Conservation (phyloP, 1,140 invertebrate genomes). For the Sesamia nonagrioides region DNA sequence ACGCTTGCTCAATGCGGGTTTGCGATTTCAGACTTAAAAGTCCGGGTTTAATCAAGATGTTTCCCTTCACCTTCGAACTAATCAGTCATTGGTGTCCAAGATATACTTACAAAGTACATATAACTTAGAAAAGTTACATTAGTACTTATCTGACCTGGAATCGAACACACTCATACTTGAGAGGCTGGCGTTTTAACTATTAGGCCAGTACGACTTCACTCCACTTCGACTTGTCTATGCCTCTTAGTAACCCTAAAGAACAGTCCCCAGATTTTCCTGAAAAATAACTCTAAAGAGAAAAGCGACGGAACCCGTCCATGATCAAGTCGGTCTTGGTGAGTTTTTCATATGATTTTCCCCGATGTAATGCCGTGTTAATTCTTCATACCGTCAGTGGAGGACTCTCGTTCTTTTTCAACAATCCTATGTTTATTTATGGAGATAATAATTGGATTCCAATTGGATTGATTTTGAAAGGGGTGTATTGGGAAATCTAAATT, state of each 20-base stretch:
- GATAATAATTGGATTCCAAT: conserved; percentile 14
- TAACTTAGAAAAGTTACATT: too few species aligned
- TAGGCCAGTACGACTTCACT: neutral
- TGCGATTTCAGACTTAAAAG: too few species aligned
- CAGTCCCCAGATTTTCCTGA: neutral
- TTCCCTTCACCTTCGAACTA: too few species aligned
- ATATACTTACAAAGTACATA: too few species aligned
- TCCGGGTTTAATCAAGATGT: too few species aligned
- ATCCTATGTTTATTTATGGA: conserved; percentile 38
- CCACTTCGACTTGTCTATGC: neutral
- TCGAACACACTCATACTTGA: too few species aligned
- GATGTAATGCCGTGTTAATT: conserved; percentile 38
- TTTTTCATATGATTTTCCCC: conserved; percentile 43
- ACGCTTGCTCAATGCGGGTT: too few species aligned
- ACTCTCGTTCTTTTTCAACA: conserved; percentile 44
- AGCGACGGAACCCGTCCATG: neutral
- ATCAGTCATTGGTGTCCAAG: too few species aligned
- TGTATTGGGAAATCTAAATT: neutral
- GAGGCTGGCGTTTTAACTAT: too few species aligned
- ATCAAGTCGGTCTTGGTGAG: neutral
- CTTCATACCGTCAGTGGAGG: conserved; percentile 19
- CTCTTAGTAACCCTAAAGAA: neutral
- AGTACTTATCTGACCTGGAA: too few species aligned
- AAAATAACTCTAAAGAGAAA: neutral
- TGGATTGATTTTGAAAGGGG: neutral